Percentiles rank a stretch among this genome's conserved stretches.
phyloP scores from a whole-genome alignment of 2,888 invertebrate species.

The Hymenopus coronatus region DNA sequence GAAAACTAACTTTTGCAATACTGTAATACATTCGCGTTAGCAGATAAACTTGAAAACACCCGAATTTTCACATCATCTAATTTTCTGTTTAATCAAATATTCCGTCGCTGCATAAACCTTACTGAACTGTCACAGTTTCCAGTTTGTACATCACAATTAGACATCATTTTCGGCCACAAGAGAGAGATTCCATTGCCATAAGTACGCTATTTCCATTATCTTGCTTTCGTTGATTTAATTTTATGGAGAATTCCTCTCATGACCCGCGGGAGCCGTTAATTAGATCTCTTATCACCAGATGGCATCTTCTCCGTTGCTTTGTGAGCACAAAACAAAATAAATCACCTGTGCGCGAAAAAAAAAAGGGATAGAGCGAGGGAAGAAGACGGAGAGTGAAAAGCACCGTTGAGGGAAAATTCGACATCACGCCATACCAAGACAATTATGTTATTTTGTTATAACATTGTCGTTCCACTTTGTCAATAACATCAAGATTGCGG shows the following conservation, averaged over 20 bases:
- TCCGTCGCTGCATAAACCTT: no score
- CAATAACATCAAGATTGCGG: no score
- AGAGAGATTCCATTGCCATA: not conserved
- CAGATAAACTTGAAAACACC: no score
- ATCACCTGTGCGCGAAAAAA: slow-evolving; percentile 26
- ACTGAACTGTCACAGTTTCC: no score
- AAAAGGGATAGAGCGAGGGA: not conserved
- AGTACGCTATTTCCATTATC: not conserved
- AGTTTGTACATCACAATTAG: no score
- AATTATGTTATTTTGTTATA: no score
- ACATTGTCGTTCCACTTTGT: no score
- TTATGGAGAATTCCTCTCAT: slow-evolving; percentile 23
- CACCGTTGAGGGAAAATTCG: not conserved
- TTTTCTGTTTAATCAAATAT: no score
- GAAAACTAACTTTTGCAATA: no score
- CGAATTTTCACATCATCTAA: no score
- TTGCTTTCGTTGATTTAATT: slow-evolving; percentile 23
- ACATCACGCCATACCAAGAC: slow-evolving; percentile 6
- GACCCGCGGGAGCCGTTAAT: slow-evolving; percentile 32
- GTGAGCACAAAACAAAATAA: slow-evolving; percentile 31
- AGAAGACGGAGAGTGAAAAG: not conserved
- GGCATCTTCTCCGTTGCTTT: slow-evolving; percentile 25
- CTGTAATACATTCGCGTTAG: no score
- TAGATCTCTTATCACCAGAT: slow-evolving; percentile 30
- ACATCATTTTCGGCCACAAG: no score